Evolutionary conservation across 2,113 vertebrate species (phyloP).

Genomic region (Thalassarche chlororhynchos): DNA sequence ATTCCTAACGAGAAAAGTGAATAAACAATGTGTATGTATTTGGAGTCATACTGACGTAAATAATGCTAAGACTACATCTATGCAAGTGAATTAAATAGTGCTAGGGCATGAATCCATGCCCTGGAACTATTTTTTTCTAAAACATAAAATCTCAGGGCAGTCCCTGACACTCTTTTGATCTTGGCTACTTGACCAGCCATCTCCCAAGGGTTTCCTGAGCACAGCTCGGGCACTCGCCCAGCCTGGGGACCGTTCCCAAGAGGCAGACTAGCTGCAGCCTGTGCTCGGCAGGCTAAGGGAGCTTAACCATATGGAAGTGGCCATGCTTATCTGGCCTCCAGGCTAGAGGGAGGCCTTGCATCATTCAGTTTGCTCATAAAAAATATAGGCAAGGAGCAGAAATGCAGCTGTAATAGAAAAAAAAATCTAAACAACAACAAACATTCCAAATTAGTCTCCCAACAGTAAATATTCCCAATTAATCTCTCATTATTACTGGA

Average conservation of each 20-base stretch:
- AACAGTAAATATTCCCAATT: constrained; percentile 16
- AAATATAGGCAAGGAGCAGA: not conserved
- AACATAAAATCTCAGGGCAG: not conserved
- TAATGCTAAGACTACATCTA: not conserved
- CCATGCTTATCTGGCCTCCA: not conserved
- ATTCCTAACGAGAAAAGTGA: not conserved
- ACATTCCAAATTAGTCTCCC: not conserved
- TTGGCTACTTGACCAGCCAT: not conserved
- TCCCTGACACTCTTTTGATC: not conserved
- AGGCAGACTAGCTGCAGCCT: not conserved
- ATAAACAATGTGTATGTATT: not conserved
- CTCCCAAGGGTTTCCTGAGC: not conserved
- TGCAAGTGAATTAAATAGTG: not conserved
- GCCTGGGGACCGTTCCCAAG: not conserved
- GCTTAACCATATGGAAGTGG: constrained; percentile 1
- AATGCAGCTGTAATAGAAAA: not conserved
- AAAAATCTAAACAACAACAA: not conserved
- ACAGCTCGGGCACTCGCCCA: not conserved
- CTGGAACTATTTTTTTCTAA: not conserved
- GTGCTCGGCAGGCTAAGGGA: not conserved
- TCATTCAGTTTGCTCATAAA: not conserved
- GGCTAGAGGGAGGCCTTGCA: not conserved
- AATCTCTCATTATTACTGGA: constrained; percentile 28
- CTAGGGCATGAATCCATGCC: not conserved
- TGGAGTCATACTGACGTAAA: constrained; percentile 8